phyloP scores from a whole-genome alignment of 2,797 vertebrate genomes.

The Calcarius lapponicus region DNA sequence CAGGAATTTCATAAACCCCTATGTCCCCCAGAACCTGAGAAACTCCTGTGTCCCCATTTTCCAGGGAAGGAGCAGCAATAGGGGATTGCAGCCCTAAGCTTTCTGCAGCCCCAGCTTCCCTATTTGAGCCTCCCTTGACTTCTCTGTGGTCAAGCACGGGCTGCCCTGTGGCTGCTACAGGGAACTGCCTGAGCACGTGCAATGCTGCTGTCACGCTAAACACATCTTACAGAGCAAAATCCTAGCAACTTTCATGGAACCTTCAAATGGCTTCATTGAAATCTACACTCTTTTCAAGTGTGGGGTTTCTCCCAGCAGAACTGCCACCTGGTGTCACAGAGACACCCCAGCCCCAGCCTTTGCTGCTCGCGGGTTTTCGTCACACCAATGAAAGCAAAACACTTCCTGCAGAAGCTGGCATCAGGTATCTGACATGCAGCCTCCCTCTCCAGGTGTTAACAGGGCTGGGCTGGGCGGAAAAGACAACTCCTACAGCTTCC shows the following conservation, averaged over 20 bases:
- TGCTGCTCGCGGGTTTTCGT: neutral
- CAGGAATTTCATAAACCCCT: neutral
- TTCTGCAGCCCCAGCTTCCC: neutral
- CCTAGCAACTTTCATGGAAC: neutral
- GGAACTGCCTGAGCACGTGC: neutral
- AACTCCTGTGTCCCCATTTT: neutral
- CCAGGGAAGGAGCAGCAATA: neutral
- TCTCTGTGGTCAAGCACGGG: neutral
- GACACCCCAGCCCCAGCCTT: neutral
- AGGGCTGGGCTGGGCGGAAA: neutral
- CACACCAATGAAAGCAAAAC: neutral
- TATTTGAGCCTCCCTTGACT: neutral
- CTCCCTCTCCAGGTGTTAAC: neutral
- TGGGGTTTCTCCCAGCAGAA: neutral
- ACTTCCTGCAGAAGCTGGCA: neutral
- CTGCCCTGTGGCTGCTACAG: neutral
- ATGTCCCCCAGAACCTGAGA: neutral
- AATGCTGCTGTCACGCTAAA: rapidly evolving
- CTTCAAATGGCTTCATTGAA: neutral
- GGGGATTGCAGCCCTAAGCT: neutral
- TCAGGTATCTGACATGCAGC: neutral
- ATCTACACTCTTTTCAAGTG: neutral
- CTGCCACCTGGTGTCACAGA: neutral
- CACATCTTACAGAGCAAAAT: neutral
- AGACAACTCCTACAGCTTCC: neutral